phyloP scores from a whole-genome alignment of 2,113 vertebrate genomes.

The Hyperopisus bebe region DNA sequence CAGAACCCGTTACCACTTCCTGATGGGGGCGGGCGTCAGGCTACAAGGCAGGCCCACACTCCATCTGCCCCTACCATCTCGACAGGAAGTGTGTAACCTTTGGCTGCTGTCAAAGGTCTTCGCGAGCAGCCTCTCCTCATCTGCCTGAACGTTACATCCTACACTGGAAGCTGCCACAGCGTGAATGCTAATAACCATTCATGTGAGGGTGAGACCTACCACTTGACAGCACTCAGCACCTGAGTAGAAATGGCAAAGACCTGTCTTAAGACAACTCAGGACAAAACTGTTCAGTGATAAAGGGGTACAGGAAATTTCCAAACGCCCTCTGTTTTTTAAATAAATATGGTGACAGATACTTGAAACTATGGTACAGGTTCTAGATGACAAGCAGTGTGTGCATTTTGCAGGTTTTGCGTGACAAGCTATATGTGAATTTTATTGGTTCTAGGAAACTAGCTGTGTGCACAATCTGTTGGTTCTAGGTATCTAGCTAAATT shows the following conservation, averaged over 20 bases:
- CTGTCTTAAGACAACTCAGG: background rate
- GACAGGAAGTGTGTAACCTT: slow-evolving; percentile 15
- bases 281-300: background rate
- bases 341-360: background rate
- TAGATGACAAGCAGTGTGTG: background rate
- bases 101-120: background rate
- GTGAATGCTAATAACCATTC: background rate
- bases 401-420: background rate
- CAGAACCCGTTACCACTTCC: slow-evolving; percentile 67
- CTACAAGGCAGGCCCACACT: slow-evolving; percentile 25
- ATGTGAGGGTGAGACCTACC: background rate
- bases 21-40: slow-evolving; percentile 61
- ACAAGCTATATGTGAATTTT: background rate
- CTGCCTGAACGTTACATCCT: background rate
- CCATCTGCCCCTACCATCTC: slow-evolving; percentile 26
- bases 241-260: background rate
- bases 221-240: background rate
- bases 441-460: background rate
- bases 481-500: background rate
- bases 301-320: background rate
- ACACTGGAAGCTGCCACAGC: background rate
- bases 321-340: background rate
- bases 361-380: background rate
- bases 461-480: background rate
- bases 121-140: background rate